Base-by-base conservation (phyloP, 2,113 vertebrate species). In the Dipodomys spectabilis region DNA sequence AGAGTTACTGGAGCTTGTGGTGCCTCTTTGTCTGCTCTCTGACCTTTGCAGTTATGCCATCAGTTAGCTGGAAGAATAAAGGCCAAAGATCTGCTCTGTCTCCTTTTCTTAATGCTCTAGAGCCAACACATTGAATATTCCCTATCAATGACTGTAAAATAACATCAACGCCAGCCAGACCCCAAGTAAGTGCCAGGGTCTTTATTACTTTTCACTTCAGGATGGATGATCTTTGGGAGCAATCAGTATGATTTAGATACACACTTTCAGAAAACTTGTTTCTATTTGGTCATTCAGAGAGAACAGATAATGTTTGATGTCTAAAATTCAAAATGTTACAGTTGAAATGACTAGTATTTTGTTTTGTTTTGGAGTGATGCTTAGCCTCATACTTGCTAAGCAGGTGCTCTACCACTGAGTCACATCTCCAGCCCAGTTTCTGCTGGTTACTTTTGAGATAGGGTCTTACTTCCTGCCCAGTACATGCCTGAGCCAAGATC, bases 191-290 rank as follows among this genome's bases (percentile, higher is more conserved):
- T 18, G 10, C 49, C 28, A 4, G 53, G 15, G 8, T 4, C 30
- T 35, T 39, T 49, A 28, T 20, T 6, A 9, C 45, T 35, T 62
- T 32, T 22, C 4, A 12, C 57, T 64, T 39, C 1, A 2, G 7
- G 22, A 15, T 83, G 35, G 62, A 49, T 49, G 49, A 49, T 4
- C 73, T 78, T 64, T 57, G 65, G 19, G 60, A 67, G 27, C 28
- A 45, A 3, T 45, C 44, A 15, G 77, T 79, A 39, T 2, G 9
- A 62, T 73, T 60, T 49, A 0, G n/a, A 49, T 73, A 72, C 65
- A 45, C 85, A 69, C 82, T 86, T 64, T 80, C 30, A 74, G 32
- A 83, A 88, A 91, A 64, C 35, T 39, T 83, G 8, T 65, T 89
- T 84, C 67, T 10, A 60, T 87, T 65, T 9, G 9, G 22, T 60